These are phyloP conservation scores for Melanerpes aurifrons DNA, from an alignment of 2,113 vertebrate genomes.

Conservation along the genomic window DNA sequence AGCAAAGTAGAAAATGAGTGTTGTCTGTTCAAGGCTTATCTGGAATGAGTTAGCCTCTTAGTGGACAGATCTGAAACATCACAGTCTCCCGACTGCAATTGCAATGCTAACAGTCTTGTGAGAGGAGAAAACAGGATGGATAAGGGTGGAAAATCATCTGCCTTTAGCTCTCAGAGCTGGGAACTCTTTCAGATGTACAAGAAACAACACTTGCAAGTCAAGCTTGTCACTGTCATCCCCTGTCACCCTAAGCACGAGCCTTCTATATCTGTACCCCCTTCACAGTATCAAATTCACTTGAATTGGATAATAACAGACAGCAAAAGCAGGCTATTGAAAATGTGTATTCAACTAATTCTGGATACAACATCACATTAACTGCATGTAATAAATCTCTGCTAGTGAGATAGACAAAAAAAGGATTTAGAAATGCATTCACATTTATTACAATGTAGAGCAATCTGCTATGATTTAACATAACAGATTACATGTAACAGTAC, in stretches of 20 bases:
- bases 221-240: neutral
- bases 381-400: neutral
- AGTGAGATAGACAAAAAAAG: neutral
- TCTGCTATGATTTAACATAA: neutral
- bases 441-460: neutral
- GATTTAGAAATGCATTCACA: neutral
- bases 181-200: neutral
- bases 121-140: neutral
- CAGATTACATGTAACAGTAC: too few species aligned
- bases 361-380: neutral
- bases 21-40: slow-evolving; percentile 55
- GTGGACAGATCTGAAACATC: slow-evolving; percentile 55
- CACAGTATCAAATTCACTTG: neutral
- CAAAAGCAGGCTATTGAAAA: neutral
- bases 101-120: neutral
- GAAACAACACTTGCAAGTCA: neutral
- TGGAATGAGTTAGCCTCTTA: slow-evolving; percentile 59
- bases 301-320: neutral
- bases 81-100: neutral
- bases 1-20: slow-evolving; percentile 54
- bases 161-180: neutral
- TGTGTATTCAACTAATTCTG: neutral
- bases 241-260: neutral
- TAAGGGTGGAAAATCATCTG: neutral
- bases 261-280: neutral